Evolutionary conservation across 2,888 invertebrate species (phyloP), one percentile per base, ranked within the genome.

Genomic region (Amblyteles armatorius): DNA sequence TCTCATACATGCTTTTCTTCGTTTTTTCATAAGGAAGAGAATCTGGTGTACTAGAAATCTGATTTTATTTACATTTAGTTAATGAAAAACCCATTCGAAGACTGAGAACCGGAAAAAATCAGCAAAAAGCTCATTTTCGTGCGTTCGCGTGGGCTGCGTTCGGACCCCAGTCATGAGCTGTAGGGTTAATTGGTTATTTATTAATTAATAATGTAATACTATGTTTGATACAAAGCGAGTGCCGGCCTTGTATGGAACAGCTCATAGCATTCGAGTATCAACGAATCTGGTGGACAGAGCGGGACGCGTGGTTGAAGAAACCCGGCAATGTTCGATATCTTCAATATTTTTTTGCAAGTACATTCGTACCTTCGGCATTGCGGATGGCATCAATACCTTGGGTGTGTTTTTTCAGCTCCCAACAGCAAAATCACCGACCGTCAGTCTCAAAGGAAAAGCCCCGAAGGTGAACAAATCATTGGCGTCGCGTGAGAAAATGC

Each of bases 211-310:
- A 67, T 67, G 11, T 19, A 11, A 2, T 0, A 40, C 9, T 44
- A 19, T 22, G 52, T 55, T 48, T 33, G 63, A 84, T 33, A 2
- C 19, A n/a, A n/a, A 91, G 90, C 72, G 88, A 90, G 4, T 83
- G 82, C 19, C 85, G 87, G 7, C 88, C 90, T 26, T 86, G 88
- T 26, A 91, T 91, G 77, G 88, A 90, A 19, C 89, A 90, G 55
- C 76, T 91, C n/a, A 72, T 91, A 19, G 85, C 91, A 1, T 90
- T 91, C 60, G 91, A 91, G 22, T 91, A 91, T 69, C 91, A 91
- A 44, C 87, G 91, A 11, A 88, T 91, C 11, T 91, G 91, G 91
- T 89, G 88, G 88, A 76, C 83, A 4, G 91, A 91, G 60, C 87
- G 89, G 36, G 79, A 87, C n/a, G 65, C 57, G 1, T 91, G 91